These are phyloP conservation scores for Monochamus alternatus DNA, from an alignment of 2,888 invertebrate species.

Conservation along the genomic window DNA sequence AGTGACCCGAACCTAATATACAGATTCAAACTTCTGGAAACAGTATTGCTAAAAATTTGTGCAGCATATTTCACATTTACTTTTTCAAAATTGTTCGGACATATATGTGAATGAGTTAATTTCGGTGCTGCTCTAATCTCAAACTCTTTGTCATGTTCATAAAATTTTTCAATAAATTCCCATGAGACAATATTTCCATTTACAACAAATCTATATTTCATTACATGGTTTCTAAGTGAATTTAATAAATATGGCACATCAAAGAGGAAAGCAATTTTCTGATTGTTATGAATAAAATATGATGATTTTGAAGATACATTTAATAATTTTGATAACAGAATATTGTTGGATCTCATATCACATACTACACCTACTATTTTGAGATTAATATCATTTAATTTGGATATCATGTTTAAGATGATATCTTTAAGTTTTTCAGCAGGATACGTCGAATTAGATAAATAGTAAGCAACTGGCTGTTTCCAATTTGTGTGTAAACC, in stretches of 20 bases:
- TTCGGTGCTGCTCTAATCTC: neutral
- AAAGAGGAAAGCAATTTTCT: neutral
- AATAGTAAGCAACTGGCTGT: too few species aligned
- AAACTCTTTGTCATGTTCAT: neutral
- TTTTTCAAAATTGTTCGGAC: neutral
- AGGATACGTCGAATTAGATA: too few species aligned
- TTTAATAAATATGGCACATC: neutral
- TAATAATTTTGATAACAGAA: too few species aligned
- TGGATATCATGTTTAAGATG: too few species aligned
- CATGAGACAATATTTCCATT: neutral
- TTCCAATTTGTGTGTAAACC: too few species aligned
- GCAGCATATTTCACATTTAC: neutral
- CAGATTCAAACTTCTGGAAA: neutral
- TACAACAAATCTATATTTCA: neutral
- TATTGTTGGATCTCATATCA: too few species aligned
- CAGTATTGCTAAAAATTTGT: neutral
- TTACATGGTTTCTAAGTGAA: neutral
- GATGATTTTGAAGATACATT: too few species aligned
- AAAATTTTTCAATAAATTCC: neutral
- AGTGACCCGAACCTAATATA: neutral
- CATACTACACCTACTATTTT: too few species aligned
- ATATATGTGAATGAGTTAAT: neutral
- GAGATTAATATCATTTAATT: too few species aligned
- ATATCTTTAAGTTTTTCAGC: too few species aligned
- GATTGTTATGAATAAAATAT: too few species aligned